These are phyloP conservation scores for Notolepis coatsorum DNA, from an alignment of 2,797 vertebrate species.

Conservation along the genomic window DNA sequence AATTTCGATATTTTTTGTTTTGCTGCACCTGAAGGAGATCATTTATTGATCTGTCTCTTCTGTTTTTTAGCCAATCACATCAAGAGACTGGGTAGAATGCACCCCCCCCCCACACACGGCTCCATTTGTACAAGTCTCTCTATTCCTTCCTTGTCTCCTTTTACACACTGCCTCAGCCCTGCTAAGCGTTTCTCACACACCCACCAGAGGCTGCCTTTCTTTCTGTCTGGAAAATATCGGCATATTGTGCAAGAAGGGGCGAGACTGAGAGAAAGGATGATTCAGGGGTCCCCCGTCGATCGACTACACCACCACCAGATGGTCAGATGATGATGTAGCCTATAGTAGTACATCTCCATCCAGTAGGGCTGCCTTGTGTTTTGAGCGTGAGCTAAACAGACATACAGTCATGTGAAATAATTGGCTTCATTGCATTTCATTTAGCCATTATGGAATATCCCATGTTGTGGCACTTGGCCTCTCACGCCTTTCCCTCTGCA, in stretches of 20 bases:
- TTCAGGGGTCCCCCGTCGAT: slow-evolving; percentile 55
- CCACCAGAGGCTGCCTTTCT: slow-evolving; percentile 25
- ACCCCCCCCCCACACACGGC: background rate
- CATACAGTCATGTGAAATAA: too few relatives aligned
- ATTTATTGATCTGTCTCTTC: background rate
- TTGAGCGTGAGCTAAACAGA: slow-evolving; percentile 23
- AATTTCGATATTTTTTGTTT: too few relatives aligned
- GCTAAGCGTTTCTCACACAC: background rate
- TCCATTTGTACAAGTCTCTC: too few relatives aligned
- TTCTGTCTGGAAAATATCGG: slow-evolving; percentile 34
- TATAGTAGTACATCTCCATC: slow-evolving; percentile 40
- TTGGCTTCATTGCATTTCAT: too few relatives aligned
- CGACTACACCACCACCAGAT: slow-evolving; percentile 69
- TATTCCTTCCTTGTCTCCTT: too few relatives aligned
- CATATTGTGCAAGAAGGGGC: slow-evolving; percentile 39
- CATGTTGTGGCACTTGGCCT: too few relatives aligned
- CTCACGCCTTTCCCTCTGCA: too few relatives aligned
- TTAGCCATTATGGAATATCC: too few relatives aligned
- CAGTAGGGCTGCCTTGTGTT: slow-evolving; percentile 37
- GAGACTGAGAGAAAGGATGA: slow-evolving; percentile 1
- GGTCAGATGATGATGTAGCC: too few relatives aligned
- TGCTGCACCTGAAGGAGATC: background rate
- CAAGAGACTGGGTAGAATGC: too few relatives aligned
- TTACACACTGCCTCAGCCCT: too few relatives aligned
- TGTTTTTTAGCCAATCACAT: background rate